A percentile compares a stretch with the other conserved stretches of the same genome.
These are phyloP conservation scores for Polyodon spathula DNA, from an alignment of 2,113 vertebrate species.

Conservation along the genomic window DNA sequence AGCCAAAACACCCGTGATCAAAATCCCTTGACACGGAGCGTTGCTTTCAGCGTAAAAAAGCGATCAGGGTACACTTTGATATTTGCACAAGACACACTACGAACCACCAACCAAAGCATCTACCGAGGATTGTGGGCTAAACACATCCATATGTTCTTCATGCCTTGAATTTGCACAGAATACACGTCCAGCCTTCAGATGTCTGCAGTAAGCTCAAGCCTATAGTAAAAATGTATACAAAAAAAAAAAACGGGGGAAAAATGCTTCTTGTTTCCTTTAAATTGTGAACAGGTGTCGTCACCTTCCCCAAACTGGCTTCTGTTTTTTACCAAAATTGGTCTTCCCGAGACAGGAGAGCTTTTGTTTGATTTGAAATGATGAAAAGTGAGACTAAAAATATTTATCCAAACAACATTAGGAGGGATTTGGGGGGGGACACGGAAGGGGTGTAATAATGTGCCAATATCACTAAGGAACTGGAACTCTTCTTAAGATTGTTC, in stretches of 20 bases:
- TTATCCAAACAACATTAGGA: constrained; percentile 55
- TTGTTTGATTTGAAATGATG: constrained; percentile 49
- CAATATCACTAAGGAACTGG: constrained; percentile 19
- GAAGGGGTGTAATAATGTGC: constrained; percentile 40
- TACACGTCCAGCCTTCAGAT: constrained; percentile 32
- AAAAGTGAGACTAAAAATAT: constrained; percentile 60
- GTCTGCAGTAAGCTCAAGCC: constrained; percentile 31
- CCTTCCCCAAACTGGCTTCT: constrained; percentile 45
- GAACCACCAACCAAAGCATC: constrained; percentile 33
- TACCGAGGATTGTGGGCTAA: constrained; percentile 46
- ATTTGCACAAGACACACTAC: constrained; percentile 26
- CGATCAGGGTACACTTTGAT: constrained; percentile 27
- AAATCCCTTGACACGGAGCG: neutral
- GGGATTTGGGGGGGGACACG: constrained; percentile 26
- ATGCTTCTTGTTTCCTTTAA: constrained; percentile 47
- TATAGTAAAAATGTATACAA: constrained; percentile 21
- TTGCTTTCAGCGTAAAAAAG: constrained; percentile 18
- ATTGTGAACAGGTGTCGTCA: constrained; percentile 53
- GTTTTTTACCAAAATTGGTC: constrained; percentile 19
- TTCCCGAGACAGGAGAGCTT: constrained; percentile 40
- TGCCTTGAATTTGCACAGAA: constrained; percentile 30
- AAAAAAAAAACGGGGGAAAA: constrained; percentile 27
- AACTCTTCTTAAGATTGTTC: neutral
- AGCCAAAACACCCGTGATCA: neutral
- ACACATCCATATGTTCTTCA: constrained; percentile 42